Base-by-base conservation (phyloP, 2,797 vertebrate genomes). In the Gadopsis bispinosus region DNA sequence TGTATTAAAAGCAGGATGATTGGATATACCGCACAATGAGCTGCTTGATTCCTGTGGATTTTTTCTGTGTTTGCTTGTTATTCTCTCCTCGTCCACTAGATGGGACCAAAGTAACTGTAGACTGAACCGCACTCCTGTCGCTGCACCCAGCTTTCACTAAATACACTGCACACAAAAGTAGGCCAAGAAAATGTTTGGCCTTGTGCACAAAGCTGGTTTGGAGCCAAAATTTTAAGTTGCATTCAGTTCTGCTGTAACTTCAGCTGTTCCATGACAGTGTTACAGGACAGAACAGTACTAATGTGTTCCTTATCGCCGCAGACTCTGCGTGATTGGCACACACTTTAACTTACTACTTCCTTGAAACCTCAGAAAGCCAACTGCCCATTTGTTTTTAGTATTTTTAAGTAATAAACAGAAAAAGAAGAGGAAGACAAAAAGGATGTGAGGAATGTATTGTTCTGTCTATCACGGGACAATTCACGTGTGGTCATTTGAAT, bases 1-100 rank as follows among this genome's bases (percentile, higher is more conserved):
- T 99, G 97, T 99, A 99, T 99, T 99, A 98, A 99, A 99, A 96
- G 96, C 92, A 97, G 95, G 95, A 96, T 96, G 95, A 96, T 97
- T 95, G 95, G 95, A 95, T 89, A 93, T 92, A 93, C 87, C 85
- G 89, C 90, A 88, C 81, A 83, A 76, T 13, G 81, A 80, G 81
- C 80, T 61, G 73, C 37, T 83, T 64, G 47, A 47, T 82, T 84
- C 64, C 50, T 84, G 68, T 86, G 54, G 50, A 50, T 58, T 31
- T 66, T 9, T 53, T 77, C 26, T 26, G 26, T 33, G 10, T 33
- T 67, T 9, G 26, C 26, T 55, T 82, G 69, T 81, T 73, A 26
- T 86, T 89, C 66, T 50, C 26, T 73, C 22, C 2, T 39, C 0
- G 5, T 69, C 91, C 93, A 90, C 88, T 75, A 88, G 92, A 67